phyloP scores from a whole-genome alignment of 2,113 vertebrate genomes.

The Archocentrus centrarchus region DNA sequence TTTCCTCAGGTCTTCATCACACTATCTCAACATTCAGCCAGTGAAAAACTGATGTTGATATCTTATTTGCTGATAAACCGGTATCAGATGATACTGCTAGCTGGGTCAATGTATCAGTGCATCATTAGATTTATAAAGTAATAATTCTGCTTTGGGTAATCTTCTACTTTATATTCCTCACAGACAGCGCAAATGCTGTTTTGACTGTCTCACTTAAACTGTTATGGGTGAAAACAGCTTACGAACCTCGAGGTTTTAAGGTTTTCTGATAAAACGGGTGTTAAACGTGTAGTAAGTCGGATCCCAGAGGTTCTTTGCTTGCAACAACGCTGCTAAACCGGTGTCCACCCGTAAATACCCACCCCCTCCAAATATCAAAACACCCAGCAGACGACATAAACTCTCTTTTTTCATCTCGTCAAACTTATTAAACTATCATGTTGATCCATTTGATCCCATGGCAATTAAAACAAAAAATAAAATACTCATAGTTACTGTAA shows the following conservation, averaged over 20 bases:
- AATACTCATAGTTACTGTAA: background rate
- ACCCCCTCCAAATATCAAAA: too few relatives aligned
- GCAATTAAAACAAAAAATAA: too few relatives aligned
- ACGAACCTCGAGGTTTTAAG: background rate
- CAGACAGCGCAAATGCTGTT: background rate
- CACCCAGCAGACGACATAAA: too few relatives aligned
- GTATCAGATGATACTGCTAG: background rate
- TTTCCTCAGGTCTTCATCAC: too few relatives aligned
- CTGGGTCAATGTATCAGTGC: background rate
- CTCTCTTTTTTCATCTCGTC: too few relatives aligned
- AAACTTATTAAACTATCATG: too few relatives aligned
- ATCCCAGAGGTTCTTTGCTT: background rate
- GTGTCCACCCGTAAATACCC: background rate
- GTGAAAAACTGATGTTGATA: too few relatives aligned
- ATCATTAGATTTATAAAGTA: background rate
- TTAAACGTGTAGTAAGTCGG: background rate
- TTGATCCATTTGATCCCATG: too few relatives aligned
- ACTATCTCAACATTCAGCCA: too few relatives aligned
- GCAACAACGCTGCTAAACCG: background rate
- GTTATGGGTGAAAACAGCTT: constrained; percentile 10
- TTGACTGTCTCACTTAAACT: background rate
- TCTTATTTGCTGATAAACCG: too few relatives aligned
- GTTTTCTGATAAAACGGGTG: background rate
- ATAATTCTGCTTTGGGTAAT: background rate
- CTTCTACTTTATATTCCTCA: background rate